Evolutionary conservation across 2,888 invertebrate genomes (phyloP), one percentile per base, ranked within the genome.

Genomic region (Synanthedon myopaeformis): DNA sequence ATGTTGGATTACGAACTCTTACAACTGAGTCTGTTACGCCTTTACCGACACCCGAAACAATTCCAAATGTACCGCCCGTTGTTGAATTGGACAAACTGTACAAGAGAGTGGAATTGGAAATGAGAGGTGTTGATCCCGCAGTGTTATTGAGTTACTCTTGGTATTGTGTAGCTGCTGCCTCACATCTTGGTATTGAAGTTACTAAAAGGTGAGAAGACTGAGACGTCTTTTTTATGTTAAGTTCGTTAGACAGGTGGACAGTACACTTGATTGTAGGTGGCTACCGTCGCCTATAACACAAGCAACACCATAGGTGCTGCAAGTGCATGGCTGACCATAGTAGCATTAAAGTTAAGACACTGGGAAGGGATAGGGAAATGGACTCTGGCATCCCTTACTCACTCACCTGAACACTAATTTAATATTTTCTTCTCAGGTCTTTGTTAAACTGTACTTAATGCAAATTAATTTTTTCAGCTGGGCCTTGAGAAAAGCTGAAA

Each of bases 61-160:
- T 71, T 4, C 72, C 75, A 56, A 63, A 67, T 59, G 61, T 69
- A 51, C 67, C 84, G 8, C 48, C 61, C 2, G n/a, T 63, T 0
- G 56, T 78, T 6, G 90, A 91, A 72, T 71, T 87, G 6, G 96
- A 96, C 68, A 94, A 93, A 76, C 86, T 98, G 45, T 97, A 91
- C 69, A 94, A 93, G 78, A 90, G 90, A 64, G 84, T 98, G 8
- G 94, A 95, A 74, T 72, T 98, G 56, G 97, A 98, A 86, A 89
- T 97, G 63, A 90, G 93, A 70, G 94, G 96, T 13, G 92, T 96
- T 69, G 98, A 98, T 75, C 91, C 91, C 2, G 94, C 94, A 0
- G 96, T 98, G 0, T 78, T 98, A 19, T 91, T 92, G 58, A 98
- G 97, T 82, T 99, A 96, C 74, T 91, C 93, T 12, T 91, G 91